Evolutionary conservation across 1,140 invertebrate species (phyloP), one percentile per base, ranked within the genome.

Genomic region (Drosophila punjabiensis): DNA sequence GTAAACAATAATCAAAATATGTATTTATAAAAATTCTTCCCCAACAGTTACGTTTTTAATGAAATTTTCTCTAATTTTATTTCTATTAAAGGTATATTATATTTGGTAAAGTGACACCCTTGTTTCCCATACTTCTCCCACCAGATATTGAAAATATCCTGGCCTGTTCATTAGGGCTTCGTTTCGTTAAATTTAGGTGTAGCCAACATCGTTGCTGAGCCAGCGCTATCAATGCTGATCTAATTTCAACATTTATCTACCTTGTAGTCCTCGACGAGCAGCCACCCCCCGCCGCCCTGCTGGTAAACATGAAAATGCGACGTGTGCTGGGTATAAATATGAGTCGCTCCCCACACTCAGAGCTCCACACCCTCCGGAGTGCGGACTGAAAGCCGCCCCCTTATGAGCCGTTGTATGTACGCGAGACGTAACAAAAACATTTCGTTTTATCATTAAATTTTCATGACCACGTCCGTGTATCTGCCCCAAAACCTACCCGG

Each of bases 381-480:
- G n/a, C 43, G 3, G n/a, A 6, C 28, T 11, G 37, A 62, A 48
- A 74, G 67, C 32, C 48, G 53, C 56, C 58, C 45, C 64, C 63
- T 66, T 61, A 35, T 63, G 52, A 47, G 47, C 63, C 55, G 52
- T 24, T 24, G 24, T 63, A 63, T 24, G 24, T 63, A 63, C 68
- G 30, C 55, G 81, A 87, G 83, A 88, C 82, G 86, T 67, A 81
- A 74, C 76, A 82, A 89, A 90, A 89, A 89, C 86, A 86, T 90
- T 90, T 90, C 86, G 82, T 86, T 90, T 90, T 90, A 86, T 90
- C 86, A 90, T 90, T 90, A 90, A 90, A 90, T 90, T 90, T 90
- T 90, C 86, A 90, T 90, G 86, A 90, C 76, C 82, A 82, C 62
- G 82, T 82, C 66, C 67, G 52, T 76, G 70, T 61, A 60, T 82